These are phyloP conservation scores for Montipora capricornis DNA, from an alignment of 64 coral and sea anemone genomes.

Conservation along the genomic window DNA sequence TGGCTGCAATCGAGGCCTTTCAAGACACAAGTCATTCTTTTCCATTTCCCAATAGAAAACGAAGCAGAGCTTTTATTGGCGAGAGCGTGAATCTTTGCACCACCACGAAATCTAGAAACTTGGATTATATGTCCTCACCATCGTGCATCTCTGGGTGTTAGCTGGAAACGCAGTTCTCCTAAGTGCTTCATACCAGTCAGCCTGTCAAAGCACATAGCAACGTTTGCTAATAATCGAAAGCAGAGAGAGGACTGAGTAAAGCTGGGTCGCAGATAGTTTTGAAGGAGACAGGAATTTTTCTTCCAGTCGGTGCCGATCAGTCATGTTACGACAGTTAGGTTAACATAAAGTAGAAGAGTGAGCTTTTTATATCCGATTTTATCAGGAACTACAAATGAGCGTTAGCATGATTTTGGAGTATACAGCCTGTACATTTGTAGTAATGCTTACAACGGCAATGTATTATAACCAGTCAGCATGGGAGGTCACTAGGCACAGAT, in stretches of 20 bases:
- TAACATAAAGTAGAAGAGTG: no score
- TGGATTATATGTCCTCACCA: conserved; percentile 30
- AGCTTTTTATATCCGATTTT: no score
- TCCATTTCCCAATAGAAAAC: not conserved
- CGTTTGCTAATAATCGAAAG: conserved; percentile 3
- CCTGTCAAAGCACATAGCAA: conserved; percentile 3
- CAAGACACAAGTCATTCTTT: not conserved
- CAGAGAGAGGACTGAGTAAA: conserved; percentile 40
- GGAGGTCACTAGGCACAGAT: no score
- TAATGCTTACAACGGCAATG: no score
- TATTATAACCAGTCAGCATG: no score
- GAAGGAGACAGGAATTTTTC: conserved; percentile 2
- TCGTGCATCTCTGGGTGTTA: conserved; percentile 26
- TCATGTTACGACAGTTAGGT: no score
- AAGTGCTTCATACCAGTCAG: conserved; percentile 21
- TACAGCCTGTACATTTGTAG: no score
- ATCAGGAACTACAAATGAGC: no score
- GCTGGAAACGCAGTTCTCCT: conserved; percentile 19
- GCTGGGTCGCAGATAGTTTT: conserved; percentile 4
- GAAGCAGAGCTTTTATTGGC: conserved; percentile 18
- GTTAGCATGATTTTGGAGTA: no score
- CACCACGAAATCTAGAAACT: conserved; percentile 8
- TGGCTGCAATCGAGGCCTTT: not conserved
- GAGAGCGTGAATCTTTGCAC: conserved; percentile 10
- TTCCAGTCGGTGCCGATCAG: conserved; percentile 20